Percentiles rank a stretch among this genome's conserved stretches.
phyloP scores from a whole-genome alignment of 92 coral and sea anemone genomes.

The Zoanthus solanderi region DNA sequence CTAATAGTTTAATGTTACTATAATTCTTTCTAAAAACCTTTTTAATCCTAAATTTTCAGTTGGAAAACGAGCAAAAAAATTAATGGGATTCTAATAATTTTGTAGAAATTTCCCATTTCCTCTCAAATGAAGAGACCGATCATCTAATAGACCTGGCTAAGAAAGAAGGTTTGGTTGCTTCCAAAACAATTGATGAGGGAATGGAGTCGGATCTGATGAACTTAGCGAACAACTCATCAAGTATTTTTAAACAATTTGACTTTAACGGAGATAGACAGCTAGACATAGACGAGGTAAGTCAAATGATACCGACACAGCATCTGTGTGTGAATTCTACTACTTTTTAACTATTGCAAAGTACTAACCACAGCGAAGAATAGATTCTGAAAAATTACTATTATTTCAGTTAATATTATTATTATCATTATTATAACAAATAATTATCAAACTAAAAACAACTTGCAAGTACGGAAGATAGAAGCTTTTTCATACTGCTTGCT shows the following conservation, averaged over 20 bases:
- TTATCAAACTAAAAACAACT: too few species aligned
- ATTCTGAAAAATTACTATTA: too few species aligned
- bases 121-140: conserved; percentile 84
- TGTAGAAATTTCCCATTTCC: conserved; percentile 82
- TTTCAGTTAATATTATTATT: too few species aligned
- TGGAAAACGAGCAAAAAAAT: not conserved
- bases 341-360: not conserved
- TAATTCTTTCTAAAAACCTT: too few species aligned
- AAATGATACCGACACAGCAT: not conserved
- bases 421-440: too few species aligned
- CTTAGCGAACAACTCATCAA: conserved; percentile 64
- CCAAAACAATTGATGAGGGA: conserved; percentile 78
- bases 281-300: conserved; percentile 78
- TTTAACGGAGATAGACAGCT: conserved; percentile 62
- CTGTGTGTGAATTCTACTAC: not conserved
- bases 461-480: too few species aligned
- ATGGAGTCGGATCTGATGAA: conserved; percentile 60
- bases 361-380: not conserved
- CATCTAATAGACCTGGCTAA: conserved; percentile 77
- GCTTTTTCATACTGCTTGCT: too few species aligned
- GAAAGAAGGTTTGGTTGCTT: conserved; percentile 78
- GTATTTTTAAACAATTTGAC: conserved; percentile 76
- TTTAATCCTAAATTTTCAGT: not conserved
- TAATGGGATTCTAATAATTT: not conserved
- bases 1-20: too few species aligned